Conservation (phyloP, 2,797 vertebrate species). For the Anabas testudineus region DNA sequence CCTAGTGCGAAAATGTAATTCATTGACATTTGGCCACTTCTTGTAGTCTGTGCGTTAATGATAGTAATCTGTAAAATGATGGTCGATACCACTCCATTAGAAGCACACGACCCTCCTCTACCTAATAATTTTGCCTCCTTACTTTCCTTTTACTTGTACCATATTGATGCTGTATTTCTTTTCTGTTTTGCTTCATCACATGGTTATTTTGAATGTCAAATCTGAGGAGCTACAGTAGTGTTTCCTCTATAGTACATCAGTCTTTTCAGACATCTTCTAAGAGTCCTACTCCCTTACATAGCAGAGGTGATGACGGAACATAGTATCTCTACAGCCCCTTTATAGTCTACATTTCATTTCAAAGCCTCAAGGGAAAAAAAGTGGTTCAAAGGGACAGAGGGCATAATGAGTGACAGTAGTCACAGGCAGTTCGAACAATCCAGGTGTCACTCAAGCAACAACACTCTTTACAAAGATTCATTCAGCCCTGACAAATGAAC, state of each 20-base stretch:
- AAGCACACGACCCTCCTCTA: not conserved
- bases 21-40: conserved; percentile 58
- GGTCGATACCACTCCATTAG: conserved; percentile 48
- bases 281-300: conserved; percentile 30
- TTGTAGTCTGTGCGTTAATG: conserved; percentile 64
- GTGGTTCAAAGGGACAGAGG: conserved; percentile 47
- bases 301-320: conserved; percentile 38
- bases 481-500: conserved; percentile 77
- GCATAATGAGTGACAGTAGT: conserved; percentile 69
- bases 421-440: conserved; percentile 62
- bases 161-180: conserved; percentile 4
- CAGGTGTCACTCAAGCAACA: conserved; percentile 74
- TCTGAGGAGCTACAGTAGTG: conserved; percentile 10
- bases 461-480: conserved; percentile 62
- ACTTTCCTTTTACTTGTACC: conserved; percentile 7
- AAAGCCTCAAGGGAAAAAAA: conserved; percentile 41
- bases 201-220: conserved; percentile 27
- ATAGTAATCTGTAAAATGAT: conserved; percentile 72
- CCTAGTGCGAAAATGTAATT: conserved; percentile 62
- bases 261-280: conserved; percentile 23
- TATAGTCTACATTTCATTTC: conserved; percentile 60
- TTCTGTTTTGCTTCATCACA: conserved; percentile 35
- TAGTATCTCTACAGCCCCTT: conserved; percentile 37
- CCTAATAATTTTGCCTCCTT: conserved; percentile 13
- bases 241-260: conserved; percentile 22